Base-by-base conservation (phyloP, 2,113 vertebrate species). In the Ophthalmolycus amberensis region DNA sequence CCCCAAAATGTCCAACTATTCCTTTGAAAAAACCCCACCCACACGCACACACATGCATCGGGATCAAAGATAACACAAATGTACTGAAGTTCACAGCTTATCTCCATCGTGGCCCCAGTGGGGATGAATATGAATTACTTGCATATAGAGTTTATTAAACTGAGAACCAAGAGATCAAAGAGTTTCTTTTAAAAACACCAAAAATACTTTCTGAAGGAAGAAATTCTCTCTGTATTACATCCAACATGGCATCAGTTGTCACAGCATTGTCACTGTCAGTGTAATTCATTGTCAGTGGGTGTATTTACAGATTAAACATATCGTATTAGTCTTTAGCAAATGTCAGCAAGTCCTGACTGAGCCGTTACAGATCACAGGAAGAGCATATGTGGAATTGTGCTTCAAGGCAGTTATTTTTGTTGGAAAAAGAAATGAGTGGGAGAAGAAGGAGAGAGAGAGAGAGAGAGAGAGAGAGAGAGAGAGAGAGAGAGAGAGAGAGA, bases 401-500 rank as follows among this genome's bases (percentile, higher is more conserved):
- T 84, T 80, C 22, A 15, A 70, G 85, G 65, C 50, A 75, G 75
- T 85, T 82, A 79, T 85, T 77, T 88, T 75, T 2, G 56, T 84
- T 71, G 0, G n/a, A 62, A 75, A 79, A 50, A 67, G 73, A 79
- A 79, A 78, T 8, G 82, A 89, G 79, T 27, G 81, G 60, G 87
- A 78, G 77, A 82, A 65, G 59, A 27, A n/a, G 48, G 56, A 42
- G 32, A 54, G 68, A 14, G 40, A 52, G 66, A 15, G 54, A 78
- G 60, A 76, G 58, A 38, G 58, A 77, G 75, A 37, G 27, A 59
- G 52, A 52, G 64, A 71, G 38, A 46, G 18, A 60, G 54, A 34
- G 15, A 11, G 67, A 16, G 46, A 80, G 67, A 71, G 46, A 38
- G 58, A 42, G 67, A 16, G 54, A 48, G 67, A 16, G 54, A 78